These are phyloP conservation scores for Andrena flavipes DNA, from an alignment of 2,888 invertebrate species.

Conservation along the genomic window DNA sequence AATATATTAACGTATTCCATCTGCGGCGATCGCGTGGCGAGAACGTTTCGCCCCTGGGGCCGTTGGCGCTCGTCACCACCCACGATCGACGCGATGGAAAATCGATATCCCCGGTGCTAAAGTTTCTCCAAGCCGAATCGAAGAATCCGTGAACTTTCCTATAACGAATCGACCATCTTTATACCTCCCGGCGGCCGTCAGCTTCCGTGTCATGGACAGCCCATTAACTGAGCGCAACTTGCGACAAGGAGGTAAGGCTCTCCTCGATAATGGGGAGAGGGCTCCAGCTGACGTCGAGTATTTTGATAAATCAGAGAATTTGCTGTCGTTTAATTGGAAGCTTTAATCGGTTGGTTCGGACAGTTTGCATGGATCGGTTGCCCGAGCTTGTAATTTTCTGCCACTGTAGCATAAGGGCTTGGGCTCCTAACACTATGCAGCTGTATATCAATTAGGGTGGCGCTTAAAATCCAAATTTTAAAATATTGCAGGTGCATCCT, in stretches of 20 bases:
- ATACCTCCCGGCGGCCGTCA: neutral
- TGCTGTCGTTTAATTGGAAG: neutral
- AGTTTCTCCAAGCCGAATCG: neutral
- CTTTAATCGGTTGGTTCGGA: neutral
- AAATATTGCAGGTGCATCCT: no score
- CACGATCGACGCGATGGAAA: neutral
- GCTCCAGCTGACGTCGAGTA: neutral
- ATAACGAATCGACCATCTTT: constrained; percentile 1
- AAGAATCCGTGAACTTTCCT: neutral
- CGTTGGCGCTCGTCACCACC: neutral
- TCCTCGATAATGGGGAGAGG: neutral
- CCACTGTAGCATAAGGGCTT: no score
- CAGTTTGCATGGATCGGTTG: no score
- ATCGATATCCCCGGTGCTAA: neutral
- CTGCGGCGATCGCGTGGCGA: constrained; percentile 16
- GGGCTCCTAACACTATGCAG: no score
- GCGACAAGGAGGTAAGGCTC: no score
- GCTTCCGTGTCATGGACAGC: neutral
- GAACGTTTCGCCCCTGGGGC: neutral
- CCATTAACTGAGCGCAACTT: neutral
- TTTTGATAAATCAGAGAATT: neutral
- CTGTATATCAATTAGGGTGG: no score
- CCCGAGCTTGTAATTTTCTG: no score
- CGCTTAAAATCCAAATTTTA: no score
- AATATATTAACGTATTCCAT: constrained; percentile 58